phyloP scores from a whole-genome alignment of 2,113 vertebrate genomes.

The Sialia sialis region DNA sequence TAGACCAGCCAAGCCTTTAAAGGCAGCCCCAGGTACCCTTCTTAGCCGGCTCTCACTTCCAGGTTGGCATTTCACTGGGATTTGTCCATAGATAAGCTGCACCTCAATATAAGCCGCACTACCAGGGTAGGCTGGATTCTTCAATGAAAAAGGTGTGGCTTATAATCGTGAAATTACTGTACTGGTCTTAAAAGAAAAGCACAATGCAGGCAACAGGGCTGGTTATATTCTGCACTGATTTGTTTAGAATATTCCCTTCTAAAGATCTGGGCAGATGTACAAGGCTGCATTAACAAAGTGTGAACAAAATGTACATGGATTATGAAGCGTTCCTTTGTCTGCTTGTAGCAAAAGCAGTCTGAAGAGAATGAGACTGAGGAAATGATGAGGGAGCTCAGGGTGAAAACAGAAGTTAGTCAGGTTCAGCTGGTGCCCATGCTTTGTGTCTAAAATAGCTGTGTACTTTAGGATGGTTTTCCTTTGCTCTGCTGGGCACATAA shows the following conservation, averaged over 20 bases:
- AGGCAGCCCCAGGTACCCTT: too few relatives aligned
- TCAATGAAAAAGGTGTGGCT: too few relatives aligned
- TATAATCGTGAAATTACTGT: too few relatives aligned
- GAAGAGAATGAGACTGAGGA: background rate
- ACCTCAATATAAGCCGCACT: too few relatives aligned
- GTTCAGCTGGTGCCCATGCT: background rate
- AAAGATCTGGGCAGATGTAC: background rate
- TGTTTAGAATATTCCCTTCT: background rate
- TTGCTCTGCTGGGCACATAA: background rate
- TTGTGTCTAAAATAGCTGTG: background rate
- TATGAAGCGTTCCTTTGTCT: background rate
- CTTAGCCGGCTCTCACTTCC: too few relatives aligned
- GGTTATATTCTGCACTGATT: background rate
- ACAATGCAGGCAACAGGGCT: rapidly evolving
- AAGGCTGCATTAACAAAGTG: background rate
- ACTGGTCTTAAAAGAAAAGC: background rate
- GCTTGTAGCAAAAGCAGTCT: background rate
- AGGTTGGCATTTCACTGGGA: too few relatives aligned
- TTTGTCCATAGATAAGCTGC: too few relatives aligned
- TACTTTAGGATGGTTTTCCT: background rate
- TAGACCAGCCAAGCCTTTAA: too few relatives aligned
- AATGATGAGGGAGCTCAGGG: background rate
- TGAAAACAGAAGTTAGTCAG: background rate
- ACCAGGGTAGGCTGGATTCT: too few relatives aligned
- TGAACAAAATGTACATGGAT: background rate